Conservation (phyloP, 2,113 vertebrate genomes). For the Trematomus loennbergii region DNA sequence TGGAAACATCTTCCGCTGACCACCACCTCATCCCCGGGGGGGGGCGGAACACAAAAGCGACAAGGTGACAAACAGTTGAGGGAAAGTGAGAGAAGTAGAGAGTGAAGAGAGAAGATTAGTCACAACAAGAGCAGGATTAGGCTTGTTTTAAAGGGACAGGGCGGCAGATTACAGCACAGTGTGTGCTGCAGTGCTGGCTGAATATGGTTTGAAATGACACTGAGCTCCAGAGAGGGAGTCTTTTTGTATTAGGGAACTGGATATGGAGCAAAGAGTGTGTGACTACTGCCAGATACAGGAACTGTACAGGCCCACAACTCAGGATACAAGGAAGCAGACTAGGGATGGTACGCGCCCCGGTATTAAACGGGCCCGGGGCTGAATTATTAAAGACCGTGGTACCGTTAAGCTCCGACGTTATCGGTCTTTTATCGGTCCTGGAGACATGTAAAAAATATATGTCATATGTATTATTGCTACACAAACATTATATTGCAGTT, state of each 20-base stretch:
- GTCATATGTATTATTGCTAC: too few relatives aligned
- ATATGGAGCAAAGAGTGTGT: neutral
- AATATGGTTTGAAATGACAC: constrained; percentile 48
- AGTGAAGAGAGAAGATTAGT: constrained; percentile 43
- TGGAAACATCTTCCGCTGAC: constrained; percentile 6
- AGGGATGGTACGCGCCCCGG: too few relatives aligned
- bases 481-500: too few relatives aligned
- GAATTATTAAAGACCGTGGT: too few relatives aligned
- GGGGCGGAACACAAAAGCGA: constrained; percentile 2
- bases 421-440: too few relatives aligned
- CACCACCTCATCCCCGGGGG: neutral
- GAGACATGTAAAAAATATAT: too few relatives aligned
- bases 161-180: constrained; percentile 45
- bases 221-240: constrained; percentile 7
- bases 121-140: constrained; percentile 65
- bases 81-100: constrained; percentile 18
- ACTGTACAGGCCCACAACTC: neutral
- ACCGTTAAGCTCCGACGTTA: too few relatives aligned
- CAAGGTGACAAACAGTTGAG: constrained; percentile 28
- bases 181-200: constrained; percentile 26
- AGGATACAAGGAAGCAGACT: neutral
- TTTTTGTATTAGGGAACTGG: constrained; percentile 33
- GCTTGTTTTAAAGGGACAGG: constrained; percentile 47
- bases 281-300: neutral
- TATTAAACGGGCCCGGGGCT: too few relatives aligned